phyloP scores from a whole-genome alignment of 2,797 vertebrate genomes.

The Glyptemys insculpta region DNA sequence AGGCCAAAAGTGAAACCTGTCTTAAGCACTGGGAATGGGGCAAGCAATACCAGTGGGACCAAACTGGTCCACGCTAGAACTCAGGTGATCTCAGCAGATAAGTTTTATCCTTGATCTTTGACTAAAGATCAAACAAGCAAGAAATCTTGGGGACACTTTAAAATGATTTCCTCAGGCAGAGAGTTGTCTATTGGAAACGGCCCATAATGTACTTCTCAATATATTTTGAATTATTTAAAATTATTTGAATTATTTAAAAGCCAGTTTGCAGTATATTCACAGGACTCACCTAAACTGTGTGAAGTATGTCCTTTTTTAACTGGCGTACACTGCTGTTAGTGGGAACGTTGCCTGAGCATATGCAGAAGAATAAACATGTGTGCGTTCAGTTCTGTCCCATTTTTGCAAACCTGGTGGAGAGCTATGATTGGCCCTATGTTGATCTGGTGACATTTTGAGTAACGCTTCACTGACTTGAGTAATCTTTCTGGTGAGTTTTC shows the following conservation, averaged over 20 bases:
- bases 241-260: neutral
- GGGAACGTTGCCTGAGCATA: neutral
- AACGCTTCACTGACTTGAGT: neutral
- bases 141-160: neutral
- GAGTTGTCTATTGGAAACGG: neutral
- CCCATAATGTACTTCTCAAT: neutral
- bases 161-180: neutral
- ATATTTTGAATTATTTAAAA: neutral
- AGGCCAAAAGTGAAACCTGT: neutral
- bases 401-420: neutral
- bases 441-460: neutral
- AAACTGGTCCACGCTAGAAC: fast-evolving
- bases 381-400: neutral
- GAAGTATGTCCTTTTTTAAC: neutral
- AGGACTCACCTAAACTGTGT: neutral
- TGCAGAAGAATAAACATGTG: neutral
- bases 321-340: neutral
- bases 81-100: neutral
- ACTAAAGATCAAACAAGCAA: neutral
- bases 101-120: neutral
- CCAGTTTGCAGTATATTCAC: neutral
- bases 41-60: neutral
- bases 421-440: neutral
- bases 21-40: neutral
- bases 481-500: neutral